Base-by-base conservation (phyloP, 2,888 invertebrate species). In the Alloscopus bannaensis region DNA sequence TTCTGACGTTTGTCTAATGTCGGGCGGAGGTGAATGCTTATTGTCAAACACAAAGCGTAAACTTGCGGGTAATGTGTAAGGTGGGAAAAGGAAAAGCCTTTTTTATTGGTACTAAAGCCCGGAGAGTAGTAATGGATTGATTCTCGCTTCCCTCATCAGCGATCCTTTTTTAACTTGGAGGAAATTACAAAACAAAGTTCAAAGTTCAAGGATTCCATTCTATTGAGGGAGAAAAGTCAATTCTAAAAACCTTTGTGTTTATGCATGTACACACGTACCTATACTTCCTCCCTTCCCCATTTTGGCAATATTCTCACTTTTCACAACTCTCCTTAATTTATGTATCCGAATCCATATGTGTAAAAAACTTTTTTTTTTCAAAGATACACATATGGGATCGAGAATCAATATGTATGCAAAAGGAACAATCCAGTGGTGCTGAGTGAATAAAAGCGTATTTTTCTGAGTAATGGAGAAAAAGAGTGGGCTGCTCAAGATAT, bases 191-290 rank as follows among this genome's bases (percentile, higher is more conserved):
- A 16, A 13, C 29, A 52, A 68, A 68, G 68, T 68, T 55, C 68
- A 68, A 24, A 28, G 68, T 68, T 68, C 68, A 68, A 68, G 68
- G 68, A 68, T 68, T 55, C 55, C 13, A 36, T 6, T 36, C 13
- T 36, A 13, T 36, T 8, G 36, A 13, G 50, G 26, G 55, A 26
- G 28, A 55, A 55, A n/a, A 4, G 18, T 57, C 6, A 31, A 57
- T 31, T 57, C 31, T 3, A 16, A 16, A 45, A 3, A 36, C 36
- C 8, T 26, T 1, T 26, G 31, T 57, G 31, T 57, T 57, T 57
- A 57, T 57, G 57, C n/a, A n/a, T n/a, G n/a, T n/a, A n/a, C n/a
- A n/a, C n/a, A n/a, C n/a, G n/a, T n/a, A n/a, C n/a, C n/a, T n/a
- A n/a, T n/a, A n/a, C n/a, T n/a, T 57, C 57, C 31, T 57, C 57